phyloP scores from a whole-genome alignment of 1,140 invertebrate species.

The Drosophila asahinai region DNA sequence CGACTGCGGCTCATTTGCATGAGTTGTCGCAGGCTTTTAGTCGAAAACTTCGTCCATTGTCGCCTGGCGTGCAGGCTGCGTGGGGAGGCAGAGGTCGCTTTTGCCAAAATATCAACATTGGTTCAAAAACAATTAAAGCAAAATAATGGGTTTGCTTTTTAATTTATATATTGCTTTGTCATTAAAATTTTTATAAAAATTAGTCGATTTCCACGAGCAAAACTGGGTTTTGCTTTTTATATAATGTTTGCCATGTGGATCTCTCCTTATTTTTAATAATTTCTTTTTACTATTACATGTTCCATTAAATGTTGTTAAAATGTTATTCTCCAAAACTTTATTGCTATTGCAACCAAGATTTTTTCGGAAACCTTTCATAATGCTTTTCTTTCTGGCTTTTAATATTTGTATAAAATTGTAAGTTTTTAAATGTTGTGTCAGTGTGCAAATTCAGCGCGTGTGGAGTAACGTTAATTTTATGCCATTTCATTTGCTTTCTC shows the following conservation, averaged over 20 bases:
- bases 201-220: background rate
- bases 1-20: constrained; percentile 79
- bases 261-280: too few relatives aligned
- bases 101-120: constrained; percentile 62
- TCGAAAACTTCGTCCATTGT: constrained; percentile 60
- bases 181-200: too few relatives aligned
- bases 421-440: constrained; percentile 10
- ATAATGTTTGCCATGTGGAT: too few relatives aligned
- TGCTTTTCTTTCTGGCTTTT: background rate
- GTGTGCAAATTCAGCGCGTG: constrained; percentile 47
- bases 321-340: background rate
- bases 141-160: constrained; percentile 3
- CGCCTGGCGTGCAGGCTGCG: constrained; percentile 22
- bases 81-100: constrained; percentile 20
- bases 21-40: constrained; percentile 81
- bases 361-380: background rate
- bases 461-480: constrained; percentile 73
- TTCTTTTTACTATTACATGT: too few relatives aligned
- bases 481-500: constrained; percentile 69
- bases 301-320: too few relatives aligned
- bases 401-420: background rate
- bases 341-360: background rate
- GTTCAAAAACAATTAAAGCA: constrained; percentile 35
- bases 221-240: too few relatives aligned
- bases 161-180: too few relatives aligned